A percentile compares a stretch with the other conserved stretches of the same genome.
Evolutionary conservation across 2,797 vertebrate species (phyloP).

Genomic region (Acridotheres tristis): DNA sequence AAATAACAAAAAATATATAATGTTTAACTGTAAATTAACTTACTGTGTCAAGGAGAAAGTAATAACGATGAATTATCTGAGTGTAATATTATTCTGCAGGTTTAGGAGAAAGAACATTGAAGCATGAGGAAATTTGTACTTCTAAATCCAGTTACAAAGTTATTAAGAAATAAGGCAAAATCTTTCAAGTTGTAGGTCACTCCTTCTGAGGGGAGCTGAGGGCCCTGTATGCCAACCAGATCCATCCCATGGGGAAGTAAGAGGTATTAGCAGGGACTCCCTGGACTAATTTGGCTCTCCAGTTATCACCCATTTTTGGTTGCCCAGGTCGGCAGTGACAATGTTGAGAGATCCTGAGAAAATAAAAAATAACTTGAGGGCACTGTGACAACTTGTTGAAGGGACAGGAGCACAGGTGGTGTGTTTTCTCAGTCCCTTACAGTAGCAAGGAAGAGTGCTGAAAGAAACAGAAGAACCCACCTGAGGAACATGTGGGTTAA

Average conservation of each 20-base stretch:
- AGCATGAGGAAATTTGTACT: not conserved
- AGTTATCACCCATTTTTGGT: not conserved
- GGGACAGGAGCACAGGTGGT: not conserved
- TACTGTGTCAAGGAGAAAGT: not conserved
- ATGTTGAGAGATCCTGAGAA: too few relatives aligned
- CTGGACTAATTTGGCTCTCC: not conserved
- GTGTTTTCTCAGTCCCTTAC: not conserved
- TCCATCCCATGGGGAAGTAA: too few relatives aligned
- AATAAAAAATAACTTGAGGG: not conserved
- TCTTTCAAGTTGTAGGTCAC: not conserved
- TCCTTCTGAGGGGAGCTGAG: not conserved
- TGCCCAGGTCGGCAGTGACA: not conserved
- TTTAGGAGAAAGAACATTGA: not conserved
- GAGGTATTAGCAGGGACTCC: not conserved
- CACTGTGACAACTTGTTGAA: not conserved
- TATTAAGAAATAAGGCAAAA: not conserved
- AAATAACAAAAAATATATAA: not conserved
- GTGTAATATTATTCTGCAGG: not conserved
- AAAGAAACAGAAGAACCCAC: not conserved
- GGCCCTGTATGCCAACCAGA: not conserved
- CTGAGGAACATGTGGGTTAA: not conserved
- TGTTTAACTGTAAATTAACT: not conserved
- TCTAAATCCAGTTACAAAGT: not conserved
- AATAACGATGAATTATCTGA: not conserved
- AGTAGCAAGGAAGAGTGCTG: not conserved